These are phyloP conservation scores for Hybos culiciformis DNA, from an alignment of 2,888 invertebrate species.

Conservation along the genomic window DNA sequence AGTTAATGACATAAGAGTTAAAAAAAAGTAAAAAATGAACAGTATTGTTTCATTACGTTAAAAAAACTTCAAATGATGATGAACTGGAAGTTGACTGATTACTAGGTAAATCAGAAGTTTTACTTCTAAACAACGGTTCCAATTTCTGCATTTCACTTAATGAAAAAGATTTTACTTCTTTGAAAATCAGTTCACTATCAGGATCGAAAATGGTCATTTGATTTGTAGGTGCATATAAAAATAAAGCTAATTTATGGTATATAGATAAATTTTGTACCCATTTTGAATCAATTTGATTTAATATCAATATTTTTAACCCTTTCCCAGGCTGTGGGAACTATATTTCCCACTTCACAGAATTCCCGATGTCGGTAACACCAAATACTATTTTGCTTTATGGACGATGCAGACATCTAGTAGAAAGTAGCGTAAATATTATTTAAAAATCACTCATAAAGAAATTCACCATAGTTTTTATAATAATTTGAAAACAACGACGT, in stretches of 20 bases:
- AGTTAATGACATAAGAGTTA: no score
- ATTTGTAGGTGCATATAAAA: background rate
- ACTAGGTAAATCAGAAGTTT: background rate
- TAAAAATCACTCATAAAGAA: background rate
- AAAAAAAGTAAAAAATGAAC: no score
- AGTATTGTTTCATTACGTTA: no score
- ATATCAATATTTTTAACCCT: background rate
- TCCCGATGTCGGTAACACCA: background rate
- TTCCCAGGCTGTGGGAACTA: background rate
- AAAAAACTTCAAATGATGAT: no score
- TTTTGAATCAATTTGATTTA: background rate
- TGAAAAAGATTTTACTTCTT: background rate
- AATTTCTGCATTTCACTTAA: background rate
- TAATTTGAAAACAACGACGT: background rate
- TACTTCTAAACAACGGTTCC: no score
- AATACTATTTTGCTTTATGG: background rate
- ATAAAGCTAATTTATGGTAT: background rate
- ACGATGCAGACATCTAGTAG: background rate
- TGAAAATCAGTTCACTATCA: background rate
- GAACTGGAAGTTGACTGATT: background rate
- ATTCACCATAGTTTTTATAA: background rate
- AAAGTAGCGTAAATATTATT: background rate
- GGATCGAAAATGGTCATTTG: background rate
- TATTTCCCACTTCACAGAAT: background rate
- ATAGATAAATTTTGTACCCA: background rate